Conservation (phyloP, 2,888 invertebrate genomes). For the Drepana falcataria region DNA sequence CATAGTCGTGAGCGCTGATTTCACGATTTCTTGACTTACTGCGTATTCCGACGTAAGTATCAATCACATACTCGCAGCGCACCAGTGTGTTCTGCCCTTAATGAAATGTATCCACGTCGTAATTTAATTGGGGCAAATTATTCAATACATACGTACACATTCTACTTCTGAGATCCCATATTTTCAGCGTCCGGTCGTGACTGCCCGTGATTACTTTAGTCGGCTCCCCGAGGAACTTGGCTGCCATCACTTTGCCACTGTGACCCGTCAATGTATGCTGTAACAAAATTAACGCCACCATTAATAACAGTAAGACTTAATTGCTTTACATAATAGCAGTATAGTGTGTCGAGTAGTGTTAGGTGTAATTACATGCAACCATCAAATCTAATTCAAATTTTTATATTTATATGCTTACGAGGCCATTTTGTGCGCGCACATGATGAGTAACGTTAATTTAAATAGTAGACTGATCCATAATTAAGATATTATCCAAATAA, state of each 20-base stretch:
- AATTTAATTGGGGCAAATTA: neutral
- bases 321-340: neutral
- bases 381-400: too few relatives aligned
- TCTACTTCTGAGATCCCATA: conserved; percentile 97
- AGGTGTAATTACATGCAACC: too few relatives aligned
- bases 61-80: neutral
- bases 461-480: too few relatives aligned
- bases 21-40: neutral
- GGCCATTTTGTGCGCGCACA: too few relatives aligned
- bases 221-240: conserved; percentile 95
- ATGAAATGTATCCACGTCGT: neutral
- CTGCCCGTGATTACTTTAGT: conserved; percentile 98
- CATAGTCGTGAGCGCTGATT: conserved; percentile 1
- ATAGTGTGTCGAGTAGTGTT: too few relatives aligned
- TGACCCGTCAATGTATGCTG: conserved; percentile 97
- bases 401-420: too few relatives aligned
- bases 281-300: conserved; percentile 24
- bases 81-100: neutral
- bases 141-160: conserved; percentile 58
- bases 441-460: too few relatives aligned
- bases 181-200: conserved; percentile 97
- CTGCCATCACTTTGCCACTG: conserved; percentile 98
- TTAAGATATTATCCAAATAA: too few relatives aligned
- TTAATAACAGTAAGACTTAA: neutral
- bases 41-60: neutral